Evolutionary conservation across 2,113 vertebrate genomes (phyloP).

Genomic region (Lathamus discolor): DNA sequence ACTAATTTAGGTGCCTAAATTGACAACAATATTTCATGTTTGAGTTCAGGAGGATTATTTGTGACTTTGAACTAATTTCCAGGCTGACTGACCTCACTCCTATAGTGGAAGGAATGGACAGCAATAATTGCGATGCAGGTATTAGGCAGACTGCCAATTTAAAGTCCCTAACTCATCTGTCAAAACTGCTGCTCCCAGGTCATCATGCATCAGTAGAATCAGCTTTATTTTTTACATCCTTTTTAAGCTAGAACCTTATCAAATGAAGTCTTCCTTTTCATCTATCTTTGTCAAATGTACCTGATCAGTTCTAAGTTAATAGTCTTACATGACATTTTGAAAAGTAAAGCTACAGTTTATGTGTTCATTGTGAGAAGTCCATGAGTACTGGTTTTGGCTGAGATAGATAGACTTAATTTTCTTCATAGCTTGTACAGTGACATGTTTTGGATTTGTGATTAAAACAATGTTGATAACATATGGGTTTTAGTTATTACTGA

Average conservation of each 20-base stretch:
- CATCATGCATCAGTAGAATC: background rate
- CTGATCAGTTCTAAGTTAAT: background rate
- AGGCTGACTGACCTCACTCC: background rate
- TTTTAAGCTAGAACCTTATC: background rate
- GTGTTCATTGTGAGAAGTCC: background rate
- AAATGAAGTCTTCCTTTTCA: background rate
- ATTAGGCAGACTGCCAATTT: background rate
- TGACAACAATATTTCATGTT: background rate
- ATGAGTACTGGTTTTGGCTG: background rate
- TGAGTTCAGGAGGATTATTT: background rate
- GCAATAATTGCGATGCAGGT: background rate
- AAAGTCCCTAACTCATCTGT: background rate
- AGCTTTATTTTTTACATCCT: background rate
- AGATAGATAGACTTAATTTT: background rate
- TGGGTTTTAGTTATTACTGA: background rate
- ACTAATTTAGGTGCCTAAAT: background rate
- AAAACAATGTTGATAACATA: background rate
- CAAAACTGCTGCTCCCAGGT: background rate
- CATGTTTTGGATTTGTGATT: background rate
- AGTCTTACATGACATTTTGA: background rate
- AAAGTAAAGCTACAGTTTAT: background rate
- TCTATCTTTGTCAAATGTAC: background rate
- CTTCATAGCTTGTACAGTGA: background rate
- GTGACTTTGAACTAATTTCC: background rate
- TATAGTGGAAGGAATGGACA: background rate